These are phyloP conservation scores for Saccopteryx leptura DNA, from an alignment of 2,113 vertebrate species.

Conservation along the genomic window DNA sequence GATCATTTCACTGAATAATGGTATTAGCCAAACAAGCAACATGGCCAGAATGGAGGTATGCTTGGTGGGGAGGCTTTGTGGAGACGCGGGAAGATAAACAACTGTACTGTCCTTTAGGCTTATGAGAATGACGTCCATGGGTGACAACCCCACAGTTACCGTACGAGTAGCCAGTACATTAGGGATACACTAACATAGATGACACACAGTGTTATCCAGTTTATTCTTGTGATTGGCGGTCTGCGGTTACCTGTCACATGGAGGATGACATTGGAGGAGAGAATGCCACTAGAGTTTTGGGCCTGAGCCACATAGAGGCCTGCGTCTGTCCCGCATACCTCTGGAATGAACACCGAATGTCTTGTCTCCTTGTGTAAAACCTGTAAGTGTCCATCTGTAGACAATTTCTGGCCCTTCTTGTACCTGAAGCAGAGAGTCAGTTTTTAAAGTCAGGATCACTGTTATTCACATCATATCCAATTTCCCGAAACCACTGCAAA, in stretches of 20 bases:
- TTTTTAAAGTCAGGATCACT: slow-evolving; percentile 88
- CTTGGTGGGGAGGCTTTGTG: slow-evolving; percentile 35
- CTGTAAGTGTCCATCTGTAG: slow-evolving; percentile 90
- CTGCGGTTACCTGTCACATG: slow-evolving; percentile 90
- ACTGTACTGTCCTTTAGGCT: slow-evolving; percentile 17
- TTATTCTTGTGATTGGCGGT: slow-evolving; percentile 87
- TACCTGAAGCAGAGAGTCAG: slow-evolving; percentile 94
- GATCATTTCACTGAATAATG: slow-evolving; percentile 21
- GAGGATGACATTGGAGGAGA: slow-evolving; percentile 90
- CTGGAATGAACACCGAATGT: slow-evolving; percentile 91
- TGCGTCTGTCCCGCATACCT: slow-evolving; percentile 89
- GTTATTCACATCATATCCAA: slow-evolving; percentile 50
- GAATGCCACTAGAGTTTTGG: slow-evolving; percentile 87
- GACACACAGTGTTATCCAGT: slow-evolving; percentile 92
- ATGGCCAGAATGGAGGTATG: not conserved
- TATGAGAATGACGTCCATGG: slow-evolving; percentile 58
- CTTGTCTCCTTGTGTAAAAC: slow-evolving; percentile 92
- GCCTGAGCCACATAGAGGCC: slow-evolving; percentile 90
- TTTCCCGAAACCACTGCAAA: slow-evolving; percentile 48
- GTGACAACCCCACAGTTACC: slow-evolving; percentile 68
- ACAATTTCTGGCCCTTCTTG: slow-evolving; percentile 93
- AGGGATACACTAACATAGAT: slow-evolving; percentile 92
- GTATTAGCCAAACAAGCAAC: slow-evolving; percentile 66
- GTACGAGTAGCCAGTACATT: slow-evolving; percentile 89
- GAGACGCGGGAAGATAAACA: slow-evolving; percentile 68